Base-by-base conservation (phyloP, 2,797 vertebrate genomes). In the Eulemur coronatus region DNA sequence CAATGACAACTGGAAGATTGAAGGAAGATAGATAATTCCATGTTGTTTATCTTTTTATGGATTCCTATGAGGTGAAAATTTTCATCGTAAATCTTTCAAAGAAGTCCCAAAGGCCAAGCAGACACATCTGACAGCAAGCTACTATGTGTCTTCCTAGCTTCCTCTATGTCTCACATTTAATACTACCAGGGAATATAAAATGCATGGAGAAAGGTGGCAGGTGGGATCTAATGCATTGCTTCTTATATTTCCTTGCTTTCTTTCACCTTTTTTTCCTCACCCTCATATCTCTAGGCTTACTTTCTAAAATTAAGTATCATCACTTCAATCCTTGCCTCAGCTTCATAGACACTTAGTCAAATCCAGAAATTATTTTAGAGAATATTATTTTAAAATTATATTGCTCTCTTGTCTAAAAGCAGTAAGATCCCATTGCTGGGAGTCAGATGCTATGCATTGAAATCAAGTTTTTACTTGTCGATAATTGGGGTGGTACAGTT, bases 11-110 rank as follows among this genome's bases (percentile, higher is more conserved):
- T 59, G 59, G 72, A 52, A 91, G 35, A 43, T 18, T 84, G 18
- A 96, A 75, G 7, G 41, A 43, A 91, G 75, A 72, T 24, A 88
- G 55, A 41, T 80, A 61, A 86, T 73, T 91, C 26, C 5, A 43
- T 69, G 35, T 90, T 46, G 67, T 73, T 94, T 78, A 91, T 89
- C n/a, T 93, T 67, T 81, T 43, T 15, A 50, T 59, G 79, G 18
- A 81, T 95, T 95, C 76, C 67, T 91, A 61, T 38, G 46, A 89
- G 43, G 41, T 91, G n/a, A 91, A 95, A 67, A 35, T 50, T 43
- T 65, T 79, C 28, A 59, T 82, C 84, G 57, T 65, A 82, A 87
- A 59, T 17, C 43, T 63, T 89, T 69, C 57, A 52, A 59, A 80
- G 43, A 73, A 67, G 48, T 84, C 33, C 33, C 61, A n/a, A 33